Base-by-base conservation (phyloP, 2,113 vertebrate species). In the Sorex fumeus region DNA sequence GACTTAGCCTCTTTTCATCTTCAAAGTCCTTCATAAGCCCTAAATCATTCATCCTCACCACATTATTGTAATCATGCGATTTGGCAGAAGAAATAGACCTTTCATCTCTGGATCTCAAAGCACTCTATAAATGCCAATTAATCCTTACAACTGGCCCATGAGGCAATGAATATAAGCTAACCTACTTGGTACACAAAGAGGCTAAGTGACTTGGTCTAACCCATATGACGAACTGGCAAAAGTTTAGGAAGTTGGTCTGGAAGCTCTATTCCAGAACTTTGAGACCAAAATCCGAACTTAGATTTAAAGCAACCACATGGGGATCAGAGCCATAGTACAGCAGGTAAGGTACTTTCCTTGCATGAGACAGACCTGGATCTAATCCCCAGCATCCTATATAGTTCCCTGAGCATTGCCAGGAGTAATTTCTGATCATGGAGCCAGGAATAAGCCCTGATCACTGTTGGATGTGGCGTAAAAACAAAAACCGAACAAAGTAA, bases 61-160 rank as follows among this genome's bases (percentile, higher is more conserved):
- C 66, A 74, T 60, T 70, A 40, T 88, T 94, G 30, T 92, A 91
- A 95, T 95, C 94, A 93, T 43, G 28, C 30, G 34, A 91, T 92
- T 91, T 95, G 93, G 93, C 96, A 96, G 76, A 84, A 91, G 79
- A 50, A 89, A n/a, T 28, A 82, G 64, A 89, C 91, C 93, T 97
- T 96, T 95, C 94, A 95, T 95, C 92, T 95, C 70, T 76, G 89
- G 87, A 94, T 96, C 95, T 95, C 93, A 95, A 94, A 95, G 94
- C 77, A 91, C 78, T 75, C 92, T 95, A 84, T 95, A 95, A 97
- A 95, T 86, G 91, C 75, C 89, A 92, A 71, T 92, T 95, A 95
- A 96, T 89, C 86, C 87, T 91, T 86, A 77, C 40, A 64, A 81
- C 86, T 87, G 64, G 53, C 70, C 87, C 30, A 23, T 34, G 53